Evolutionary conservation across 2,113 vertebrate genomes (phyloP).

Genomic region (Sander lucioperca): DNA sequence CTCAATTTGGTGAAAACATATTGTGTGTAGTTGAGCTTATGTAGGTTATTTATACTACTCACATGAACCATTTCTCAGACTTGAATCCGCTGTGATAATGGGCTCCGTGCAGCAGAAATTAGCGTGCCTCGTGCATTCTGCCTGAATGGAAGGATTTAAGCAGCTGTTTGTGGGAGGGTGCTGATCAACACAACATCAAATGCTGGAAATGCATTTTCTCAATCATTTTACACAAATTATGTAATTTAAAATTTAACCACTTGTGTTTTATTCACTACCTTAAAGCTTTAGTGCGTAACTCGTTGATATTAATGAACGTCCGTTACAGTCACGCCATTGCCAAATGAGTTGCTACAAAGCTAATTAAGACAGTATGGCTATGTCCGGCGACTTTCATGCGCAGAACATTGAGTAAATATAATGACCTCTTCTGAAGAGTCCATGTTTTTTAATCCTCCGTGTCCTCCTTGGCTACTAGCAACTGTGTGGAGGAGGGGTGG

Average conservation of each 20-base stretch:
- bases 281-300: not conserved
- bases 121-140: not conserved
- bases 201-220: not conserved
- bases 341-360: too few species aligned
- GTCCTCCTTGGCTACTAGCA: too few species aligned
- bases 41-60: not conserved
- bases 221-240: not conserved
- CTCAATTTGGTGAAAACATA: too few species aligned
- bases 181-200: not conserved
- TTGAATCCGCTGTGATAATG: not conserved
- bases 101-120: not conserved
- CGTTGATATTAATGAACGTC: too few species aligned
- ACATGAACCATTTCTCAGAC: not conserved
- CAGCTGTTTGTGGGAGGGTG: conserved; percentile 8
- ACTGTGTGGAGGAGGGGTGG: too few species aligned
- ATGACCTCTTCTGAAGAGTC: too few species aligned
- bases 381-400: too few species aligned
- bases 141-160: conserved; percentile 6
- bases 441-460: too few species aligned
- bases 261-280: not conserved
- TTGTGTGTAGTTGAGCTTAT: not conserved
- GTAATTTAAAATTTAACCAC: not conserved
- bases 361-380: too few species aligned
- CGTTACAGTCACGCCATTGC: too few species aligned
- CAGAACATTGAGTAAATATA: too few species aligned